phyloP scores from a whole-genome alignment of 2,888 invertebrate species.

The Sarcophaga subvicina region DNA sequence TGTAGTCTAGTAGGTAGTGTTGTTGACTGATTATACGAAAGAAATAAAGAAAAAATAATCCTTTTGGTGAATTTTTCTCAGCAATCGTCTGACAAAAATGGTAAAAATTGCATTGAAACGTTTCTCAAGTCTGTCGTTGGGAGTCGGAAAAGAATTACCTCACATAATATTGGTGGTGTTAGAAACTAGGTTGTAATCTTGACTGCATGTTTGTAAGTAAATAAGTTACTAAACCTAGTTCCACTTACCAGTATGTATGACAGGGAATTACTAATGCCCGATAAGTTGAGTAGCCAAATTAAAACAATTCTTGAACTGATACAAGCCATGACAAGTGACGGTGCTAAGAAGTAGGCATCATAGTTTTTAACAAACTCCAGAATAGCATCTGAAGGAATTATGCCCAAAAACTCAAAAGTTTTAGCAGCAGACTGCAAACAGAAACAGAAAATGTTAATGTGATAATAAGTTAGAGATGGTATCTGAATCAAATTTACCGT shows the following conservation, averaged over 20 bases:
- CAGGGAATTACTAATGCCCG: conserved; percentile 7
- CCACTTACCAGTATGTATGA: conserved; percentile 2
- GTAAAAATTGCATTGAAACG: too few species aligned
- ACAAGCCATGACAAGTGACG: conserved; percentile 36
- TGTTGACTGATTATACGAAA: too few species aligned
- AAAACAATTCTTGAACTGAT: conserved; percentile 35
- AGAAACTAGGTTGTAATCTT: too few species aligned
- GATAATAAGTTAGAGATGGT: not conserved
- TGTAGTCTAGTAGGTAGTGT: too few species aligned
- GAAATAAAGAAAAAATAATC: too few species aligned
- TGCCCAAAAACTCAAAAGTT: conserved; percentile 35
- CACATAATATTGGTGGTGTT: too few species aligned
- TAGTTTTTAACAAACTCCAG: conserved; percentile 11
- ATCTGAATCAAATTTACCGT: not conserved
- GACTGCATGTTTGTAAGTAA: too few species aligned
- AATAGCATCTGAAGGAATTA: not conserved
- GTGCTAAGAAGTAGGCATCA: conserved; percentile 40
- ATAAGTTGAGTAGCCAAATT: conserved; percentile 42
- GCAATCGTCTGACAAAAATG: too few species aligned
- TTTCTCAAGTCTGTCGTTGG: too few species aligned
- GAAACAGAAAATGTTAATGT: not conserved
- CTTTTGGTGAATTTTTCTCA: too few species aligned
- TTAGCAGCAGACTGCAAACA: conserved; percentile 19
- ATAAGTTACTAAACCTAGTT: not conserved
- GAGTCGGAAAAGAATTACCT: too few species aligned